Base-by-base conservation (phyloP, 2,797 vertebrate species). In the Gallinago solitaria region DNA sequence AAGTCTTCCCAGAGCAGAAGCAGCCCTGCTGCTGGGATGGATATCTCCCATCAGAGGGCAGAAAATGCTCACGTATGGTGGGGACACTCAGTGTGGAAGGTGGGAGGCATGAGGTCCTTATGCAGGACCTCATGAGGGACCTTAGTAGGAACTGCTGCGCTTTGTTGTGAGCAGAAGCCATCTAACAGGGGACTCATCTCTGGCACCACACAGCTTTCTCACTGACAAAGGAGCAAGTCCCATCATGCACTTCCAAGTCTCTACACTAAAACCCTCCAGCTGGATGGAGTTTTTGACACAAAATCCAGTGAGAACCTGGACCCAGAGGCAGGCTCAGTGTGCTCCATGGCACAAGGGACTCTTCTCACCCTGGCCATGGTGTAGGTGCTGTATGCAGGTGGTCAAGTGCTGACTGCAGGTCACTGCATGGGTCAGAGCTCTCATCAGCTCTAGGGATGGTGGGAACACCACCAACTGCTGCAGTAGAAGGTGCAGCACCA, bases 11-110 rank as follows among this genome's bases (percentile, higher is more conserved):
- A 86, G 39, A 48, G 13, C 35, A 48, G 76, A 19, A 90, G 16
- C 35, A 59, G 43, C 33, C 32, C 45, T 59, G 47, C 32, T 84
- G 9, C 43, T 0, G 1, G 50, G 56, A 30, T 4, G 6, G 32
- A 48, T 21, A 15, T 57, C 13, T 50, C 24, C 68, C 2, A 3
- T 25, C 17, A 32, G 54, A 69, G 45, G 8, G 13, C 39, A 83
- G 43, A 33, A 73, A 23, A 14, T 13, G 59, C 35, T 70, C n/a
- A 13, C 0, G 0, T 23, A 28, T 64, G 39, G 21, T 47, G 0
- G 0, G 41, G 60, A 24, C 16, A 12, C n/a, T 43, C 45, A 0
- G 0, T 25, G 24, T 48, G 47, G 50, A 35, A 63, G 33, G 33
- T 35, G 51, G 57, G 37, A 65, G 19, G 7, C 1, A 3, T 11